Evolutionary conservation across 64 coral and sea anemone species (phyloP).

Genomic region (Dendrophyllia cribrosa): DNA sequence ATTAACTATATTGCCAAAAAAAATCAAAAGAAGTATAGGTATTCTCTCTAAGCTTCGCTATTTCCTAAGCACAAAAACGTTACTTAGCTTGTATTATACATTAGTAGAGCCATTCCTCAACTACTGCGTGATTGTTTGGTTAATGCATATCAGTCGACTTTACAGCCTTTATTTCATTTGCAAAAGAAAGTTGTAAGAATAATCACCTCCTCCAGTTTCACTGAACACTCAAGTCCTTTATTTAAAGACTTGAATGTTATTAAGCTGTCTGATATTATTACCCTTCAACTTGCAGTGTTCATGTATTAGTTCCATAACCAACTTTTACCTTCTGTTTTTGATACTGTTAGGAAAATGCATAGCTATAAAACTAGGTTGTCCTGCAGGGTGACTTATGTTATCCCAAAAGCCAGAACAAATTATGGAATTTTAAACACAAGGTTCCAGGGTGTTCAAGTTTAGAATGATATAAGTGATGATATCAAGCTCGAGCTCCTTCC

Average conservation of each 20-base stretch:
- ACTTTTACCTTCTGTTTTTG: slow-evolving; percentile 25
- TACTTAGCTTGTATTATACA: neutral
- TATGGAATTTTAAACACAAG: slow-evolving; percentile 59
- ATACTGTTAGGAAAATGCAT: slow-evolving; percentile 14
- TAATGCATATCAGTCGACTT: neutral
- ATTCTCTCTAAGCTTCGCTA: slow-evolving; percentile 23
- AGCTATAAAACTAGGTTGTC: slow-evolving; percentile 51
- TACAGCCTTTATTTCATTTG: slow-evolving; percentile 17
- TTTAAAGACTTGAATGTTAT: slow-evolving; percentile 47
- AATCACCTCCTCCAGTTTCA: slow-evolving; percentile 48
- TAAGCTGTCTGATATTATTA: slow-evolving; percentile 39
- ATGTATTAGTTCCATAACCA: slow-evolving; percentile 20
- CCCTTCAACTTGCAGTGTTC: slow-evolving; percentile 35
- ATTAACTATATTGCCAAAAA: slow-evolving; percentile 25
- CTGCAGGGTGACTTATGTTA: slow-evolving; percentile 20
- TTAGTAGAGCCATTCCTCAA: neutral
- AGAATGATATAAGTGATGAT: slow-evolving; percentile 41
- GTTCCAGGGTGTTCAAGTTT: slow-evolving; percentile 37
- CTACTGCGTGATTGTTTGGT: slow-evolving; percentile 4
- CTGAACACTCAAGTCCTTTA: slow-evolving; percentile 14
- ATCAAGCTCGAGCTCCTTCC: slow-evolving; percentile 17
- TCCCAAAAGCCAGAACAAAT: slow-evolving; percentile 27
- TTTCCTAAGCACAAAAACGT: neutral
- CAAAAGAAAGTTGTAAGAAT: slow-evolving; percentile 42
- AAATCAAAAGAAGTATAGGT: slow-evolving; percentile 26